Evolutionary conservation across 2,797 vertebrate genomes (phyloP), one percentile per base, ranked within the genome.

Genomic region (Parotocinclus haroldoi): DNA sequence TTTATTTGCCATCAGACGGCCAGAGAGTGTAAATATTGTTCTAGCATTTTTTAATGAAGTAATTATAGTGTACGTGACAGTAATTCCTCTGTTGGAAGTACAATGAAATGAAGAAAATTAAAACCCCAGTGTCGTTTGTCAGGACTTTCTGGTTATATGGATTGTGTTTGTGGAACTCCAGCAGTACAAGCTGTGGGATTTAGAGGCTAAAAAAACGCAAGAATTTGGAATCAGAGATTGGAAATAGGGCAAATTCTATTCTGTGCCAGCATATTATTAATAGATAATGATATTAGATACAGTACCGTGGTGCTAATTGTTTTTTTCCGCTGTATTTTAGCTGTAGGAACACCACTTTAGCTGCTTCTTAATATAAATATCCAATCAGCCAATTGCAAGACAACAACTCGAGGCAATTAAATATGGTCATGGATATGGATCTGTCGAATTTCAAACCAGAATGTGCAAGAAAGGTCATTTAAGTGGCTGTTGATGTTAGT

Each of bases 211-310:
- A 27, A 27, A 27, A 27, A 27, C 2, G 2, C 27, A 27, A 5
- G 53, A 66, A 56, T 56, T 19, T 56, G 44, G 18, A 10, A 56
- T 38, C 63, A 17, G 63, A 9, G 63, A 45, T 48, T 57, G 18
- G 38, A 18, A 52, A 52, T 42, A 49, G 19, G 60, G 10, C 48
- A 63, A 53, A 11, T 36, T 40, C 37, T 57, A 19, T 66, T 66
- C 9, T 17, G 48, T 49, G n/a, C 37, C 60, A 57, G 53, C 39
- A 17, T 38, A 10, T 69, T 55, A 55, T 55, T 55, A 48, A 40
- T 48, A 39, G 27, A 48, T 62, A 36, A 42, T 51, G 36, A 10
- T 19, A 76, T 79, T 77, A 27, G 27, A 2, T 27, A 2, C 27
- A 27, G 2, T 27, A 27, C 27, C 27, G 5, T 27, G 27, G 27